These are phyloP conservation scores for Lepidonotus clava DNA, from an alignment of 2,888 invertebrate species.

Conservation along the genomic window DNA sequence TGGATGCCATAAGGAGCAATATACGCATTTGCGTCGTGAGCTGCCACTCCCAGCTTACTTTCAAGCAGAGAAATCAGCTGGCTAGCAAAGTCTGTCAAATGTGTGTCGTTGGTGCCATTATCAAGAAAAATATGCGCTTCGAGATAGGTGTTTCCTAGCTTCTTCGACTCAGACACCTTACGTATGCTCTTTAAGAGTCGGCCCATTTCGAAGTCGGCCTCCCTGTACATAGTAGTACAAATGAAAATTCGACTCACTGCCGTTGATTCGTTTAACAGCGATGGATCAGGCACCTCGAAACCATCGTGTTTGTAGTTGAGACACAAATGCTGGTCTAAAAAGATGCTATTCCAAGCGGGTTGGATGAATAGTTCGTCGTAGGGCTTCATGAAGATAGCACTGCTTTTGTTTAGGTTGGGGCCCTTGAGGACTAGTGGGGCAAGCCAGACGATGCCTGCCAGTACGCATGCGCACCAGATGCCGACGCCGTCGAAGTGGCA, in stretches of 20 bases:
- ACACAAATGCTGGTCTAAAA: constrained; percentile 66
- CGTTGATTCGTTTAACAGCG: not conserved
- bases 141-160: constrained; percentile 65
- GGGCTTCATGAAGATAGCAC: constrained; percentile 65
- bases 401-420: constrained; percentile 55
- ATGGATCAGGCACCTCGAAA: constrained; percentile 50
- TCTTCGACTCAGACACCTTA: constrained; percentile 65
- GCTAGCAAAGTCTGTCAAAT: constrained; percentile 69
- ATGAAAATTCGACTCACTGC: constrained; percentile 66
- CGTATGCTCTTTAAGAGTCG: constrained; percentile 68
- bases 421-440: constrained; percentile 63
- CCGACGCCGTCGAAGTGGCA: constrained; percentile 60
- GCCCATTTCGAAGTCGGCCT: constrained; percentile 73
- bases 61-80: constrained; percentile 70
- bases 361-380: constrained; percentile 64
- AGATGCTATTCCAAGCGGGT: constrained; percentile 66
- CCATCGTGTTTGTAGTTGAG: constrained; percentile 66
- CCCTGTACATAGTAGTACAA: constrained; percentile 75
- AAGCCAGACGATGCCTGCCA: constrained; percentile 65
- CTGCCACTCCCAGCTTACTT: constrained; percentile 63
- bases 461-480: constrained; percentile 64
- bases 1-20: constrained; percentile 72
- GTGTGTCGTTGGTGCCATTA: constrained; percentile 68
- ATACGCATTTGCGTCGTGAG: constrained; percentile 64
- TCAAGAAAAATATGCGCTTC: constrained; percentile 74